phyloP scores from a whole-genome alignment of 2,888 invertebrate genomes.

The Choristoneura rosaceana region DNA sequence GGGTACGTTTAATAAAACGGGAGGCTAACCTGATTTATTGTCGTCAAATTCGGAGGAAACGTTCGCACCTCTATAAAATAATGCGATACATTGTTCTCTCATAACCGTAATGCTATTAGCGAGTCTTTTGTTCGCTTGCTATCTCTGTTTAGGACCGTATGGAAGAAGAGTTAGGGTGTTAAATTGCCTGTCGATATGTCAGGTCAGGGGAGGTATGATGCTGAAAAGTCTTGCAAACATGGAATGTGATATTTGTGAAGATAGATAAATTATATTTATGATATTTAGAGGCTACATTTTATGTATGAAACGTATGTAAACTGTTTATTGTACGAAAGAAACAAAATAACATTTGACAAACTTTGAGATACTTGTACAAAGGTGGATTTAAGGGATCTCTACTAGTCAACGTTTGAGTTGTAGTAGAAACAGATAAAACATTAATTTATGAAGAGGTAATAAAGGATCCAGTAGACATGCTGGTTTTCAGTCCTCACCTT shows the following conservation, averaged over 20 bases:
- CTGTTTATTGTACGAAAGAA: too few species aligned
- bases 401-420: too few species aligned
- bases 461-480: too few species aligned
- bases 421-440: too few species aligned
- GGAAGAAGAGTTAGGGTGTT: slow-evolving; percentile 36
- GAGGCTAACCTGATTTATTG: slow-evolving; percentile 69
- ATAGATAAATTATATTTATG: too few species aligned
- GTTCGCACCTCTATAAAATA: slow-evolving; percentile 56
- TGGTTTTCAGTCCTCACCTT: too few species aligned
- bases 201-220: neutral
- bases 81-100: slow-evolving; percentile 43
- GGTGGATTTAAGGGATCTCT: too few species aligned
- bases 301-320: too few species aligned
- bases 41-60: slow-evolving; percentile 62
- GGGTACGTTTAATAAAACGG: slow-evolving; percentile 64
- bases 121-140: slow-evolving; percentile 2
- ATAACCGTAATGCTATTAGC: slow-evolving; percentile 36
- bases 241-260: neutral
- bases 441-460: too few species aligned
- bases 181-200: slow-evolving; percentile 1
- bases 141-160: slow-evolving; percentile 4
- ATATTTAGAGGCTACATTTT: too few species aligned
- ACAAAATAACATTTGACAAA: too few species aligned
- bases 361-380: too few species aligned
- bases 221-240: neutral